Evolutionary conservation across 1,140 invertebrate species (phyloP), one percentile per base, ranked within the genome.

Genomic region (Bombyx mandarina): DNA sequence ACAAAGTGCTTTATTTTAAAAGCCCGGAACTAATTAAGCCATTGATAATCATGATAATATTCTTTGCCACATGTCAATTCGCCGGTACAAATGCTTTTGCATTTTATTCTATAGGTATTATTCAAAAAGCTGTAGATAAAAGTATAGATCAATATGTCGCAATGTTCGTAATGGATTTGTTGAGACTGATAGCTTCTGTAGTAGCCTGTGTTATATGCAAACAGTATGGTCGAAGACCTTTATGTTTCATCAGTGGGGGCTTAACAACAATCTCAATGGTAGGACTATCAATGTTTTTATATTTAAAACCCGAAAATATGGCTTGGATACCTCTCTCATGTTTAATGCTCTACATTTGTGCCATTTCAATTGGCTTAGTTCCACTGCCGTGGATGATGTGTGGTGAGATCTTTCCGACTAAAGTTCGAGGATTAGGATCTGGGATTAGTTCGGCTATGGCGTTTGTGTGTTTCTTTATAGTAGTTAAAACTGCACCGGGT

Each of bases 101-200:
- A 50, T 95, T 94, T 76, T 95, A 94, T 73, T 91, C 93, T 1
- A 92, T 94, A 18, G 84, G 89, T 44, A 92, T 92, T 62, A 89
- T 90, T 69, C 82, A 89, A 55, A 86, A 90, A 45, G 84, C 90
- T 3, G 74, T 91, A 2, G 89, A 86, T 3, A 77, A 79, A 18
- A 77, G 89, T 0, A 69, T 89, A 56, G 76, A 93, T 65, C 89
- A 90, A 45, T 91, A 92, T 60, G 58, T 90, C 42, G 90, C 89
- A 0, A 92, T 92, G 62, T 82, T 94, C 8, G 79, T 93, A 5
- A 87, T 95, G 51, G 94, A 94, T 66, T 70, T 87, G n/a, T 89
- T 94, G 44, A 90, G 94, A 63, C 82, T 94, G 2, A 56, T 91
- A 0, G 89, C 91, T 61, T 90, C 91, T 9, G 63, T 92, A 5